Percentiles rank a stretch among this genome's conserved stretches.
These are phyloP conservation scores for Microchirus variegatus DNA, from an alignment of 2,797 vertebrate genomes.

Conservation along the genomic window DNA sequence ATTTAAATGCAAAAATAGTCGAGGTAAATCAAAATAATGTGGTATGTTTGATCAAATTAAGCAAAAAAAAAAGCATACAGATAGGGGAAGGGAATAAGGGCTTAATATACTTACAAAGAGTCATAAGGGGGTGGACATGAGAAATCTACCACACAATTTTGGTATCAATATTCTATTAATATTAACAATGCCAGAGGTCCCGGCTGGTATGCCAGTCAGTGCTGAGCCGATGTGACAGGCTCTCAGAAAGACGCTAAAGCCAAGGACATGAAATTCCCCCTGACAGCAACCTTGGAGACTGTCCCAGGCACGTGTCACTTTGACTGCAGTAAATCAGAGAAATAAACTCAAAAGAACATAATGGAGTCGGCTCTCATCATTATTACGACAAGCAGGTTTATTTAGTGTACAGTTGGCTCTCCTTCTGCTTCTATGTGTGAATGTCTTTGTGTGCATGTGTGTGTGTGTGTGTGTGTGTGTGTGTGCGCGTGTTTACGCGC, in stretches of 20 bases:
- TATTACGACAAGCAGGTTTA: conserved; percentile 75
- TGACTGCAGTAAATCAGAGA: conserved; percentile 81
- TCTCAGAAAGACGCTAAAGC: conserved; percentile 84
- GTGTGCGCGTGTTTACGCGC: conserved; percentile 10
- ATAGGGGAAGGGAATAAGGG: conserved; percentile 16
- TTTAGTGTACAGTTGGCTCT: conserved; percentile 72
- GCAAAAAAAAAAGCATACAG: conserved; percentile 49
- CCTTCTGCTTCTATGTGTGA: conserved; percentile 25
- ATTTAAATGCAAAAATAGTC: conserved; percentile 87
- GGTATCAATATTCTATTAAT: conserved; percentile 97
- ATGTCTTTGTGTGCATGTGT: conserved; percentile 7
- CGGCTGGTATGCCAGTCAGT: conserved; percentile 83
- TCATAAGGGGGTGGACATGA: conserved; percentile 54
- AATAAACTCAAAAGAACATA: conserved; percentile 85
- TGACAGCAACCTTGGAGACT: conserved; percentile 90
- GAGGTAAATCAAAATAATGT: conserved; percentile 87
- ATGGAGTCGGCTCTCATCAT: conserved; percentile 79
- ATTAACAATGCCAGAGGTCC: conserved; percentile 89
- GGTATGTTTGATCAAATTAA: conserved; percentile 61
- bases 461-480: conserved; percentile 12
- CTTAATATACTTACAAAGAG: conserved; percentile 29
- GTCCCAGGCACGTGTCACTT: conserved; percentile 74
- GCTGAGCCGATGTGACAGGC: conserved; percentile 86
- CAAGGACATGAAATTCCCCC: conserved; percentile 87
- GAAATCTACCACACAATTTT: conserved; percentile 85